Base-by-base conservation (phyloP, 2,113 vertebrate genomes). In the Poecilia latipinna region DNA sequence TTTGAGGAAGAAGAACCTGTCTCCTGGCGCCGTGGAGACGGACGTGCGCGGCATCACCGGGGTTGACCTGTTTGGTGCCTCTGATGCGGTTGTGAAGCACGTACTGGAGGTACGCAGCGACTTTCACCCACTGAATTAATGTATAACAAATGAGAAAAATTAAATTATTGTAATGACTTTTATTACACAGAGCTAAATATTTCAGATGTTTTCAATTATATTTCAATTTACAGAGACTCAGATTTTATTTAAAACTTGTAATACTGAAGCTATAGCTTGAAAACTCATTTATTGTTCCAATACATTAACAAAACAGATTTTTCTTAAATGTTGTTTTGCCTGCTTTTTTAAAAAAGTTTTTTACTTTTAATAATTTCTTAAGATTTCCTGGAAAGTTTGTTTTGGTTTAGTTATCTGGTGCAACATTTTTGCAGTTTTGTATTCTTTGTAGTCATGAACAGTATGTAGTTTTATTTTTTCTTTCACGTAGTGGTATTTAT, bases 1-100 rank as follows among this genome's bases (percentile, higher is more conserved):
- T 88, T 89, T 99, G 75, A 95, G 97, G 84, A 98, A 98, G 95
- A 98, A 99, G 94, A 99, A 99, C 87, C 90, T 99, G 62, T 98
- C 97, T 65, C 97, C 97, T 0, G 96, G 97, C 7, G 96, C 97
- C 0, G 96, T 97, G 91, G 97, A 98, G 73, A 96, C 96, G 0
- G 97, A 99, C 0, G 96, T 98, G 70, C 94, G 97, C 4, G 96
- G 97, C 54, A 96, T 99, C 84, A 96, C 97, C 0, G 97, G 97
- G 0, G 97, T 98, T 4, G 97, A 99, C 84, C 89, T 99, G 48
- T 99, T 99, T 17, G 97, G 97, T 6, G 97, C 96, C 0, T 97
- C 97, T 0, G 97, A 99, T 33, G 97, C 97, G 0, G 97, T 99
- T 15, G 97, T 99, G 74, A 99, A 98, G 82, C 97, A 99, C 0